Base-by-base conservation (phyloP, 2,888 invertebrate genomes). In the Timema cristinae region DNA sequence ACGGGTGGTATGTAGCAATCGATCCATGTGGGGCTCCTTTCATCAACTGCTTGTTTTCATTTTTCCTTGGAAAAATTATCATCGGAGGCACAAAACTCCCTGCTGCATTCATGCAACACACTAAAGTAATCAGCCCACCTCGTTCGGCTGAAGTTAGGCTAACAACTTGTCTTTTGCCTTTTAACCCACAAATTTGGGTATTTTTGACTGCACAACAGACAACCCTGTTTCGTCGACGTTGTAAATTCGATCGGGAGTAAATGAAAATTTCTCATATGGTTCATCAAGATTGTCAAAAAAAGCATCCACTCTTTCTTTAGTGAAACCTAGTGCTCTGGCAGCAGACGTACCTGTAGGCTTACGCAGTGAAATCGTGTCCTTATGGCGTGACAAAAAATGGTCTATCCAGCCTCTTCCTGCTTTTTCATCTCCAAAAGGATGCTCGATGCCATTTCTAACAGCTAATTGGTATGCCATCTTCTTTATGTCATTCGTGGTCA, bases 191-290 rank as follows among this genome's bases (percentile, higher is more conserved):
- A 71, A 68, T 32, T 50, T 47, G 50, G 63, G 68, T 2, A 68
- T 52, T 68, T 71, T 69, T n/a, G 59, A 68, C 61, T 69, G 71
- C 32, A 63, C 71, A 56, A 63, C 56, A 32, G 68, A 49, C 50
- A 68, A 32, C 47, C 71, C 68, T 15, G 71, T 71, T 50, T 69
- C 68, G 52, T 71, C 71, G 16, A 71, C 68, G 50, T 56, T 71
- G 50, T 50, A 71, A 52, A 68, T 56, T 0, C 68, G 47, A 11
- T 71, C 51, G 6, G 68, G 48, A 11, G 47, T n/a, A 50, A 52
- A 71, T 8, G 56, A 49, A 15, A 48, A 49, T 54, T 68, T 68
- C 6, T 59, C 71, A n/a, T 59, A 71, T n/a, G 13, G 49, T 49
- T 56, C 13, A 32, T 49, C 68, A 61, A 68, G 32, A 49, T 48